Conservation (phyloP, 2,113 vertebrate species). For the Cyanoramphus novaezelandiae region DNA sequence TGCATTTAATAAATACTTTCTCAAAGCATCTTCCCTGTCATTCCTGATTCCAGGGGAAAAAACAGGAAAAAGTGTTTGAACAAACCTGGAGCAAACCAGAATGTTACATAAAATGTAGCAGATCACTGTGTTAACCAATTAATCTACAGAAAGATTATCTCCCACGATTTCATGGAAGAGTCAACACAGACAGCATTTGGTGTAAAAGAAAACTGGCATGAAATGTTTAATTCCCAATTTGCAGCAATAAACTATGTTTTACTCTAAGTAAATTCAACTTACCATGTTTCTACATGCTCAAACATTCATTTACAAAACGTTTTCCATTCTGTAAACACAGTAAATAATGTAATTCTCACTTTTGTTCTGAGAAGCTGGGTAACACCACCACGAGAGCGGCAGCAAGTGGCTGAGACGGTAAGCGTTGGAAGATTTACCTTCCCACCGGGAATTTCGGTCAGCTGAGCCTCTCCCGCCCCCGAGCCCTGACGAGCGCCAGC, state of each 20-base stretch:
- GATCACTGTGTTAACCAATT: background rate
- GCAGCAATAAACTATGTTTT: background rate
- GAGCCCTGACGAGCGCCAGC: background rate
- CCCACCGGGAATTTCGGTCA: background rate
- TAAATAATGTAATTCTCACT: background rate
- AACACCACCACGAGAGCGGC: background rate
- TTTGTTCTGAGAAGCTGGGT: background rate
- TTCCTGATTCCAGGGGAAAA: background rate
- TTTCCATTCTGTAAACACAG: background rate
- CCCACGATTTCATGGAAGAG: background rate
- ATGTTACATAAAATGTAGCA: background rate
- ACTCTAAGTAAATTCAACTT: background rate
- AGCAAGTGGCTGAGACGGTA: background rate
- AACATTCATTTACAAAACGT: background rate
- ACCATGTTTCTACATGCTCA: background rate
- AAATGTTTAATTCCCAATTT: background rate
- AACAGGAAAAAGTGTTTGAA: background rate
- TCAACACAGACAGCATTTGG: background rate
- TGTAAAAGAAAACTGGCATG: background rate
- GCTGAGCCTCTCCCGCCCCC: background rate
- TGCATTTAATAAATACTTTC: background rate
- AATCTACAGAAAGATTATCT: background rate
- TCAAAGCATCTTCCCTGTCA: background rate
- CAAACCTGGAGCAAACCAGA: background rate
- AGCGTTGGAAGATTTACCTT: background rate